A percentile compares a stretch with the other conserved stretches of the same genome.
Conservation (phyloP, 2,888 invertebrate genomes). For the Drosophila affinis region DNA sequence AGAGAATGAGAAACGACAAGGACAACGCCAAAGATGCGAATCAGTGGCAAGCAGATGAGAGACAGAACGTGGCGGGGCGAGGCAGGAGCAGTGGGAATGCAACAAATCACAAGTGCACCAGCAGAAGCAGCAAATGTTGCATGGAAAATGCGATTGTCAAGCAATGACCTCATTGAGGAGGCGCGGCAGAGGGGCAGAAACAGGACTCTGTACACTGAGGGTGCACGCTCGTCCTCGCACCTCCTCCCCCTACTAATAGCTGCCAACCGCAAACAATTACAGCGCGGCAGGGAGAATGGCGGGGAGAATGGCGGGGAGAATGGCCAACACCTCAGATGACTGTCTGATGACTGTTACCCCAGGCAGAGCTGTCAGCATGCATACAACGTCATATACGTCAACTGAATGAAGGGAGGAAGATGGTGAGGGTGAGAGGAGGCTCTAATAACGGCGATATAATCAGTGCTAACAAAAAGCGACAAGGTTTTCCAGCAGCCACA, state of each 20-base stretch:
- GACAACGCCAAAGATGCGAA: slow-evolving; percentile 46
- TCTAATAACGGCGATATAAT: slow-evolving; percentile 50
- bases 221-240: slow-evolving; percentile 32
- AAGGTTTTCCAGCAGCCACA: slow-evolving; percentile 15
- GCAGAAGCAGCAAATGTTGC: slow-evolving; percentile 61
- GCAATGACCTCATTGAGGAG: slow-evolving; percentile 81
- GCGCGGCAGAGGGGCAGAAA: slow-evolving; percentile 13
- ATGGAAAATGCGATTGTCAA: slow-evolving; percentile 81
- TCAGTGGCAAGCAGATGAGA: slow-evolving; percentile 25
- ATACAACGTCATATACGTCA: slow-evolving; percentile 76
- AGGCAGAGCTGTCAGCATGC: slow-evolving; percentile 67
- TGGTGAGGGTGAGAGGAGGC: background rate
- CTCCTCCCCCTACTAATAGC: slow-evolving; percentile 27
- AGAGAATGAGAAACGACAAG: slow-evolving; percentile 55
- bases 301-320: background rate
- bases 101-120: slow-evolving; percentile 62
- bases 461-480: slow-evolving; percentile 52
- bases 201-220: slow-evolving; percentile 21
- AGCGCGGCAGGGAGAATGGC: slow-evolving; percentile 16
- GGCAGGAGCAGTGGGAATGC: slow-evolving; percentile 42
- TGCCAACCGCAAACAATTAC: slow-evolving; percentile 53
- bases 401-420: slow-evolving; percentile 43
- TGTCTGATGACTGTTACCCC: slow-evolving; percentile 18
- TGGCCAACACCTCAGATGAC: slow-evolving; percentile 21
- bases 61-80: slow-evolving; percentile 21